These are phyloP conservation scores for Callitettix versicolor DNA, from an alignment of 1,140 invertebrate species.

Conservation along the genomic window DNA sequence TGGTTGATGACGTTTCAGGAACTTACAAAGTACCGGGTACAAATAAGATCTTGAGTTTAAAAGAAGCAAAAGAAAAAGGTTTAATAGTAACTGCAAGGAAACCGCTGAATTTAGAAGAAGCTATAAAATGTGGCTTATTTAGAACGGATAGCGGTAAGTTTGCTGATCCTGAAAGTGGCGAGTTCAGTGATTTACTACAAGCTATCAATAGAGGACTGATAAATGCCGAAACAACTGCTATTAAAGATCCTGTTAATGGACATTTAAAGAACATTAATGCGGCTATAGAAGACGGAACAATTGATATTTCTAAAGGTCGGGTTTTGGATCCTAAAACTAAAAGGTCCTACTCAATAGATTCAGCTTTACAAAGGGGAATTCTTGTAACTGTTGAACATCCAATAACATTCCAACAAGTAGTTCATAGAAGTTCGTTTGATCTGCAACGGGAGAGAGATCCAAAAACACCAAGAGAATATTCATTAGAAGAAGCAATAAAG, in stretches of 20 bases:
- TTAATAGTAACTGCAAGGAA: conserved; percentile 61
- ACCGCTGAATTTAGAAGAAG: conserved; percentile 63
- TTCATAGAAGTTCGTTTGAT: conserved; percentile 38
- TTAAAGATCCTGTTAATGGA: conserved; percentile 64
- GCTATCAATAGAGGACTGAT: conserved; percentile 62
- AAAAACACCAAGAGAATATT: conserved; percentile 47
- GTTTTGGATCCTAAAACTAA: conserved; percentile 69
- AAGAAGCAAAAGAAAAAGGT: conserved; percentile 57
- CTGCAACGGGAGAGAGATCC: conserved; percentile 36
- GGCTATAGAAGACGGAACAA: conserved; percentile 68
- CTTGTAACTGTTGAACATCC: conserved; percentile 61
- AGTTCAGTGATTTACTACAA: conserved; percentile 55
- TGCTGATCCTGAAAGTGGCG: conserved; percentile 58
- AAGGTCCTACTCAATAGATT: conserved; percentile 56
- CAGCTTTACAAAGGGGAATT: conserved; percentile 59
- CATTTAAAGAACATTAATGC: conserved; percentile 57
- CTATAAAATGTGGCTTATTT: conserved; percentile 64
- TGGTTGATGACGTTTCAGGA: conserved; percentile 64
- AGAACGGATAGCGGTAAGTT: conserved; percentile 67
- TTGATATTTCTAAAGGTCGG: conserved; percentile 62
- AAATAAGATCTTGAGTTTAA: conserved; percentile 48
- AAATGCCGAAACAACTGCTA: conserved; percentile 60
- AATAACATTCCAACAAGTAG: conserved; percentile 47
- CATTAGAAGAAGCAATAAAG: conserved; percentile 66
- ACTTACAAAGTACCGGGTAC: conserved; percentile 51